Evolutionary conservation across 2,113 vertebrate species (phyloP), one percentile per base, ranked within the genome.

Genomic region (Malurus cyaneus): DNA sequence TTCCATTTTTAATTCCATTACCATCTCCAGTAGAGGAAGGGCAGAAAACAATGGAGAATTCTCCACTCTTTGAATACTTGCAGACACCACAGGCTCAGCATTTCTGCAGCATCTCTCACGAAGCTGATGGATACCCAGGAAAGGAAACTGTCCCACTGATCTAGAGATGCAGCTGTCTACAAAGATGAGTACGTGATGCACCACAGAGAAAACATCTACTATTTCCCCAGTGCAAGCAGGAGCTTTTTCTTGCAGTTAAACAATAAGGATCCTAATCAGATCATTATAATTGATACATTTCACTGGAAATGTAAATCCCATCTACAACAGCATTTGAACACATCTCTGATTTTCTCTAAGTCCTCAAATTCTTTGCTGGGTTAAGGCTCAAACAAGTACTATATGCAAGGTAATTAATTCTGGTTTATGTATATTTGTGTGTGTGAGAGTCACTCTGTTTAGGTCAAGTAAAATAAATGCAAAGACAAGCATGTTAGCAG

Each of bases 401-500:
- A 53, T 31, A 56, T 46, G 41, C 66, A 80, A 82, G 8, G 49
- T 9, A 57, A 86, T 94, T 91, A 90, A 78, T 89, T 79, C 34
- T 49, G 34, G 53, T 74, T 94, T 49, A 90, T 60, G 49, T n/a
- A 13, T 92, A 79, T 94, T 84, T 77, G 87, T 34, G 44, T 70
- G 79, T 34, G 66, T 24, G 31, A 3, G 34, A 53, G 32, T 65
- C 42, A 59, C 14, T 69, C 54, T 90, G 91, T 89, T 96, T 85
- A 94, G 80, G 83, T 93, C 95, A 96, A 89, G 49, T 76, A 86
- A 95, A 71, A 92, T 95, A 93, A 93, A 80, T 89, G 60, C 94
- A 88, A 88, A 95, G 94, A 74, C 53, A 90, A 96, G 94, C 80
- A 81, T 47, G 74, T 97, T 94, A 93, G 74, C 76, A 96, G 86